These are phyloP conservation scores for Harpagifer antarcticus DNA, from an alignment of 2,797 vertebrate species.

Conservation along the genomic window DNA sequence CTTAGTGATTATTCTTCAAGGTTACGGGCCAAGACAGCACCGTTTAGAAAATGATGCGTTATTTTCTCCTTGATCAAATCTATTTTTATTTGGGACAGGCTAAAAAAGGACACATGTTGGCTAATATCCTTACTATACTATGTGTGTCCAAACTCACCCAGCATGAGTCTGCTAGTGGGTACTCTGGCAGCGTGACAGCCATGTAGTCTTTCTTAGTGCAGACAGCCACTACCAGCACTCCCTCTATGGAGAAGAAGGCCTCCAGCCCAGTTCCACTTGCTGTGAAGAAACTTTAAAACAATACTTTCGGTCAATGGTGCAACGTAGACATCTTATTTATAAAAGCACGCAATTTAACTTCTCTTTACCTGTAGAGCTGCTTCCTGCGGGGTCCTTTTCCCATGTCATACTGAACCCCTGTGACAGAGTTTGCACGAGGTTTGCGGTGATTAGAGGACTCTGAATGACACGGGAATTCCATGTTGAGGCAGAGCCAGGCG, in stretches of 20 bases:
- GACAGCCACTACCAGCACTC: constrained; percentile 95
- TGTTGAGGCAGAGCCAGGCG: constrained; percentile 94
- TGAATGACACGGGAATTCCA: constrained; percentile 57
- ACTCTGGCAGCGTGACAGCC: constrained; percentile 89
- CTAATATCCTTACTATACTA: neutral
- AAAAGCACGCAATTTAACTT: neutral
- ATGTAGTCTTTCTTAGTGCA: constrained; percentile 98
- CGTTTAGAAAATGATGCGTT: neutral
- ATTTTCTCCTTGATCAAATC: constrained; percentile 22
- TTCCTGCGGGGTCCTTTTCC: constrained; percentile 88
- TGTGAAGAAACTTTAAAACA: constrained; percentile 90
- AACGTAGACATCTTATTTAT: neutral
- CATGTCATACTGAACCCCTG: constrained; percentile 65
- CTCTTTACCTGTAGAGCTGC: constrained; percentile 93
- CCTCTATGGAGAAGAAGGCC: constrained; percentile 93
- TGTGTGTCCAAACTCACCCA: constrained; percentile 87
- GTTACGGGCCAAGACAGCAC: constrained; percentile 3
- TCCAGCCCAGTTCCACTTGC: constrained; percentile 94
- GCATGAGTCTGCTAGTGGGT: constrained; percentile 87
- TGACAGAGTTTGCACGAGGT: constrained; percentile 44
- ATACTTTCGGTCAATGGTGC: neutral
- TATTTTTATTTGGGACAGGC: constrained; percentile 25
- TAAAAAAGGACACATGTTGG: constrained; percentile 19
- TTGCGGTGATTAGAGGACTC: constrained; percentile 64
- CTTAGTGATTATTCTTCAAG: constrained; percentile 2